Evolutionary conservation across 2,797 vertebrate genomes (phyloP), one percentile per base, ranked within the genome.

Genomic region (Betta splendens): DNA sequence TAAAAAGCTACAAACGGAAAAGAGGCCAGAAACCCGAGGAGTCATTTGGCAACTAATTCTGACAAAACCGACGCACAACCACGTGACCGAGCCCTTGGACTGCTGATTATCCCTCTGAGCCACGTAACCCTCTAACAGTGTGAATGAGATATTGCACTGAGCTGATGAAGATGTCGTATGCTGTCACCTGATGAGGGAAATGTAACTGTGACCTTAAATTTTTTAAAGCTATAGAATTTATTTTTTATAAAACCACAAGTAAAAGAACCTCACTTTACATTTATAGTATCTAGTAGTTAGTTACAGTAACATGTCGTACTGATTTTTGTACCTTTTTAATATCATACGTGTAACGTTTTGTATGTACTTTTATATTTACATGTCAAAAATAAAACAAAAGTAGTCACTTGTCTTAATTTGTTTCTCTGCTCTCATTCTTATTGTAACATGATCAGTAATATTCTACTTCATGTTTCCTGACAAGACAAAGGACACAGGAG

Each of bases 401-500:
- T n/a, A n/a, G n/a, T n/a, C n/a, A n/a, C n/a, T n/a, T n/a, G n/a
- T n/a, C n/a, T n/a, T n/a, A n/a, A n/a, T n/a, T n/a, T n/a, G n/a
- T n/a, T n/a, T n/a, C n/a, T n/a, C n/a, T n/a, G n/a, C n/a, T n/a
- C 12, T 42, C 46, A 45, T 35, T 54, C 28, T 60, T 50, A 40
- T 37, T 38, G 11, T 18, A 38, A 35, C 42, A 5, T 54, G 51
- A 80, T 65, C 44, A 65, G 51, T 51, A 74, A 44, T 67, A 62
- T 75, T 68, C 45, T 20, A 28, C 40, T n/a, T 37, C 25, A 20
- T 61, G 68, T 61, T 50, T 79, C 62, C 64, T n/a, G n/a, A n/a
- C n/a, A n/a, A n/a, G n/a, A n/a, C n/a, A n/a, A n/a, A n/a, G 71
- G 49, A 84, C 64, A 72, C 77, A 80, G 51, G 62, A 75, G 57